Percentiles rank a stretch among this genome's conserved stretches.
Conservation (phyloP, 2,113 vertebrate genomes). For the Peromyscus polionotus region DNA sequence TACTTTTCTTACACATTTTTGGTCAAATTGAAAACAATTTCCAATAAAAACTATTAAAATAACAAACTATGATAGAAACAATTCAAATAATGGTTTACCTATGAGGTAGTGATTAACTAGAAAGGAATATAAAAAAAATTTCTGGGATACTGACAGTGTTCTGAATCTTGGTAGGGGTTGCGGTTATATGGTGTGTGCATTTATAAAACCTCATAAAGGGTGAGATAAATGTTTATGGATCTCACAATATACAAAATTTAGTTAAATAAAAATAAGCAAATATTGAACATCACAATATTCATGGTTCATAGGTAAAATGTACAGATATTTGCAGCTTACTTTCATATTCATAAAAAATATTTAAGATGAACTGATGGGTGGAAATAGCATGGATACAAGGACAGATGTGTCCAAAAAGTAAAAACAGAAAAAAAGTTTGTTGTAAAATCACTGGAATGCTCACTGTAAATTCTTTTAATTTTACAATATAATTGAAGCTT, state of each 20-base stretch:
- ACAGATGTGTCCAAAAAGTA: not conserved
- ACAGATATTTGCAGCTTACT: not conserved
- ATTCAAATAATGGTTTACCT: not conserved
- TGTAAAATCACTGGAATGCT: not conserved
- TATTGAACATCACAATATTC: not conserved
- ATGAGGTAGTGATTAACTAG: not conserved
- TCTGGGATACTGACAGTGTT: not conserved
- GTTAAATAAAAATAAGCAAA: constrained; percentile 28
- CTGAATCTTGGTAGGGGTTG: not conserved
- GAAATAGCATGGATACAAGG: not conserved
- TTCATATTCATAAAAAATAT: not conserved
- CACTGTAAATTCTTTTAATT: constrained; percentile 30
- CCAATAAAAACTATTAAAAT: constrained; percentile 22
- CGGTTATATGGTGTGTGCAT: not conserved
- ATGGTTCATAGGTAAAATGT: not conserved
- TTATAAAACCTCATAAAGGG: not conserved
- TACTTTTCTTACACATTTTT: constrained; percentile 1
- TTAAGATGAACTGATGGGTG: not conserved
- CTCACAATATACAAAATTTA: constrained; percentile 8
- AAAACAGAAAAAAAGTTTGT: not conserved
- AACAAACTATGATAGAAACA: not conserved
- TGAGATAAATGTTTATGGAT: not conserved
- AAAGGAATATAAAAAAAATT: not conserved
- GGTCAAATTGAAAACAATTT: constrained; percentile 15
- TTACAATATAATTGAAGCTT: constrained; percentile 30